Base-by-base conservation (phyloP, 2,797 vertebrate species). In the Holocentrus rufus region DNA sequence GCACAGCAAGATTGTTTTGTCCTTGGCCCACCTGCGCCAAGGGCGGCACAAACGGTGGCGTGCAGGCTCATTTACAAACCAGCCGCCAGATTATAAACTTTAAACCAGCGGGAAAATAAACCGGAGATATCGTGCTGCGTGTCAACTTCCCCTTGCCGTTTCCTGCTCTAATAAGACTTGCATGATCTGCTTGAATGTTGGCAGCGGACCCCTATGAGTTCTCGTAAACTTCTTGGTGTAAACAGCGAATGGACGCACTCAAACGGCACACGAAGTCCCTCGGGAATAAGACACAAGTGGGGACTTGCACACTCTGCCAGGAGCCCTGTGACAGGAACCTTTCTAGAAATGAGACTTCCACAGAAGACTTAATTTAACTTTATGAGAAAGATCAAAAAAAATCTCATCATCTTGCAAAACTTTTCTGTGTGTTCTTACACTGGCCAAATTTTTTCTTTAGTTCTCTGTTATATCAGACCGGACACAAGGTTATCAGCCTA, bases 151-250 rank as follows among this genome's bases (percentile, higher is more conserved):
- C 60, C 65, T 79, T 0, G 74, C 80, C 79, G 81, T 71, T 91
- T 90, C 86, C 86, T 89, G 83, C 83, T 81, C 83, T 76, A 81
- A 78, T 83, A 77, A 73, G 75, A 79, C 67, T 76, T 1, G 25
- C 79, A 87, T 79, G 89, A 88, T 90, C 83, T 80, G 81, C 74
- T 77, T 72, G 80, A 74, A 72, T 88, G 84, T 90, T 91, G 86
- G 88, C 89, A 83, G 79, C 49, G 83, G 80, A 87, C 80, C 80
- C 77, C 82, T 69, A 68, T 69, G 62, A 82, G 70, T 83, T 84
- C 70, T 75, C 79, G 85, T 90, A 87, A 90, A 87, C 76, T n/a
- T 78, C 57, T 73, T 72, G 76, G 61, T 72, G 78, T 87, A 89
- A 88, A 90, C 86, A 88, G 49, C 1, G 13, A 57, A 61, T 5